phyloP scores from a whole-genome alignment of 2,113 vertebrate genomes.

The Etheostoma spectabile region DNA sequence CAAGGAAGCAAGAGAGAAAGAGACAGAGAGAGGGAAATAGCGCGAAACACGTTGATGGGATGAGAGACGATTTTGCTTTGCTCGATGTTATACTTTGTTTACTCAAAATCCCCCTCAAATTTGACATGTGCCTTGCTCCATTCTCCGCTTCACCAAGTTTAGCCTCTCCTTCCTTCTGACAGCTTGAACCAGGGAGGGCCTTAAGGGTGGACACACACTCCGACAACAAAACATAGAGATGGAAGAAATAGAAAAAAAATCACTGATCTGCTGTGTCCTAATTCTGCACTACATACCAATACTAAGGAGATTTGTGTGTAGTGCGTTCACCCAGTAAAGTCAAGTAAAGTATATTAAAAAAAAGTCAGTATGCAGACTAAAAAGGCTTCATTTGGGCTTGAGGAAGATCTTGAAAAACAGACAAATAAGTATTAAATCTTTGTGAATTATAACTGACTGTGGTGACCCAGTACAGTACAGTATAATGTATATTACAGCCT shows the following conservation, averaged over 20 bases:
- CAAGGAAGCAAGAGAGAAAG: slow-evolving; percentile 28
- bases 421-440: not conserved
- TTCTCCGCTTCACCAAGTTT: slow-evolving; percentile 80
- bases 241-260: slow-evolving; percentile 44
- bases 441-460: not conserved
- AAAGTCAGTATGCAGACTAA: not conserved
- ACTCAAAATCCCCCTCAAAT: slow-evolving; percentile 77
- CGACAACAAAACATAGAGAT: slow-evolving; percentile 60
- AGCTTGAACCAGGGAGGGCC: slow-evolving; percentile 70
- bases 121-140: slow-evolving; percentile 83
- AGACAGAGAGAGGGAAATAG: slow-evolving; percentile 49
- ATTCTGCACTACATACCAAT: not conserved
- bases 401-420: not conserved
- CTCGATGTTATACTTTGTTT: slow-evolving; percentile 80
- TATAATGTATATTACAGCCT: too few species aligned
- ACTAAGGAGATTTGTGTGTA: not conserved
- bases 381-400: not conserved
- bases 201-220: slow-evolving; percentile 62
- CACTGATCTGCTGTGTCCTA: slow-evolving; percentile 20
- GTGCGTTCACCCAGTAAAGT: not conserved
- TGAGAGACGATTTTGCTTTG: slow-evolving; percentile 72
- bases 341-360: not conserved
- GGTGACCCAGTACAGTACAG: not conserved
- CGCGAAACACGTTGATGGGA: slow-evolving; percentile 67
- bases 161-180: slow-evolving; percentile 76